Evolutionary conservation across 2,888 invertebrate genomes (phyloP), one percentile per base, ranked within the genome.

Genomic region (Omphaloscelis lunosa): DNA sequence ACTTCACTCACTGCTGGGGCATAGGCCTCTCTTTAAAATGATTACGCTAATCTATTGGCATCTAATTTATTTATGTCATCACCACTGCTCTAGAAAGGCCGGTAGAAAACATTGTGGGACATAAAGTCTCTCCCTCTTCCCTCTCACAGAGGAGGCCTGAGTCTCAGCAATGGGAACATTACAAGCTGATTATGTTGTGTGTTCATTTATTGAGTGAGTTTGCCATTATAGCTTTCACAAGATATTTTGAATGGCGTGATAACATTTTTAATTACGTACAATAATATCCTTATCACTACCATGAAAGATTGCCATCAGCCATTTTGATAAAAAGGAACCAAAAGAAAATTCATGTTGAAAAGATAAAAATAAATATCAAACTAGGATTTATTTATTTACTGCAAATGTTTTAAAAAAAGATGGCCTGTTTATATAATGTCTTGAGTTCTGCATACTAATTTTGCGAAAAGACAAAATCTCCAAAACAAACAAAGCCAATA

Each of bases 281-380:
- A 41, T 80, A 72, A 39, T 39, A 58, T 63, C 20, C n/a, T 73
- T 80, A 58, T 51, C 73, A 56, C 15, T 51, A 58, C 8, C 5
- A 20, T 41, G 12, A 56, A 39, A 80, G 11, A 73, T 63, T 73
- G n/a, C 12, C 12, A 48, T 51, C 7, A 51, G 27, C n/a, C 2
- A 29, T 72, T 56, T 23, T 4, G 17, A 72, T 27, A 48, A 73
- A 29, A 59, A 29, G 2, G 7, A 23, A 39, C 2, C 6, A 23
- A 74, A 69, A 68, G 5, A 1, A 39, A 48, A 76, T 39, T 29
- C 2, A 51, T 15, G 12, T 29, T 74, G 12, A 53, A 27, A 41
- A 69, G 29, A 48, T 34, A 34, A 34, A 34, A 39, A 15, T n/a
- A 29, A 56, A 72, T 39, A 2, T 4, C 0, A 27, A 34, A 2